Evolutionary conservation across 2,797 vertebrate genomes (phyloP), one percentile per base, ranked within the genome.

Genomic region (Syngnathus acus): DNA sequence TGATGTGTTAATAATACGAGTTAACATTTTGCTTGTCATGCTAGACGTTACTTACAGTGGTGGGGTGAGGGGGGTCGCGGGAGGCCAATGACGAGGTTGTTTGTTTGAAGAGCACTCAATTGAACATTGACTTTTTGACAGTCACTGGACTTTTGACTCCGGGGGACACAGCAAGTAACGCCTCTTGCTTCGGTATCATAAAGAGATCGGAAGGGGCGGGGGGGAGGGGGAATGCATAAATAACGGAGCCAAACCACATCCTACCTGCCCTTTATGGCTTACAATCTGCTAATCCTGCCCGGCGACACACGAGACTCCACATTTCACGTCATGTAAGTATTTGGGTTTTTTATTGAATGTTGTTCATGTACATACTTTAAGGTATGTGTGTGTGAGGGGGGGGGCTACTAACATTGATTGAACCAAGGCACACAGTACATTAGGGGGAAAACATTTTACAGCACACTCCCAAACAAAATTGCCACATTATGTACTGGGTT

Each of bases 101-200:
- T 86, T 83, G 83, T 74, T 55, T 74, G 57, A 62, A 70, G 55
- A 48, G 73, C 65, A 58, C 68, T 72, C 85, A 86, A 86, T 80
- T 89, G 89, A 88, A 90, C 90, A 88, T 87, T 89, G 88, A 89
- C 83, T 89, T 79, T 84, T 67, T 78, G 78, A 69, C 73, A 73
- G 80, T 63, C 65, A 3, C 60, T 90, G 92, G 88, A 92, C 90
- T 93, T 92, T 90, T 73, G 70, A 75, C 71, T 77, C 9, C 19
- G 73, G 70, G 61, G 77, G 65, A 74, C 75, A 47, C 72, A 79
- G 72, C 9, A 53, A 86, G 89, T 57, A 87, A 89, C 91, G 88
- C 91, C 89, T 92, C 88, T 83, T 67, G 47, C 67, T 40, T 54
- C 73, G 78, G 79, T 74, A 84, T 84, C 83, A 74, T 88, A 87